These are phyloP conservation scores for Numenius arquata DNA, from an alignment of 2,113 vertebrate genomes.

Conservation along the genomic window DNA sequence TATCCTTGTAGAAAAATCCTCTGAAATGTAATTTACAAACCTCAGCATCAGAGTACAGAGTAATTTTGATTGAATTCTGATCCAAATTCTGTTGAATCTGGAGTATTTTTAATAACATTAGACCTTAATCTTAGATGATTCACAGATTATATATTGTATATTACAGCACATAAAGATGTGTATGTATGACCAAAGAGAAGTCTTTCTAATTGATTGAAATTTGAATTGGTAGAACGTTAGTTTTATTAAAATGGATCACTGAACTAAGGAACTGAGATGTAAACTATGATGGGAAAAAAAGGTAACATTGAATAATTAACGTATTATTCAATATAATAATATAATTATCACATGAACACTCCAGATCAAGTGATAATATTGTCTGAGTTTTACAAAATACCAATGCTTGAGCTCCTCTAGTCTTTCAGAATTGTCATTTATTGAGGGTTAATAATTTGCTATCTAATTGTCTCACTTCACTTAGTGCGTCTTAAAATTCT, in stretches of 20 bases:
- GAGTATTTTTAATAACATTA: not conserved
- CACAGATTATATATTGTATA: not conserved
- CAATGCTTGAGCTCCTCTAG: not conserved
- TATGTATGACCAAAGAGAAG: not conserved
- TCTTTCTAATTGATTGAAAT: not conserved
- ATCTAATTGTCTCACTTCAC: not conserved
- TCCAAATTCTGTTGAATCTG: not conserved
- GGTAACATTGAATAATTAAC: not conserved
- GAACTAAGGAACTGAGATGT: not conserved
- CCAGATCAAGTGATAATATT: not conserved
- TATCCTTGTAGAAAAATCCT: not conserved
- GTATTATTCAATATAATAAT: too few species aligned
- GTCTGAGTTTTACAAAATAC: not conserved
- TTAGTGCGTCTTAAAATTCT: not conserved
- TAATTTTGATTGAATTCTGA: too few species aligned
- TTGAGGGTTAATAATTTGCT: not conserved
- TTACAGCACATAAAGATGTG: not conserved
- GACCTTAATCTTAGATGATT: not conserved
- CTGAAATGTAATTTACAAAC: not conserved
- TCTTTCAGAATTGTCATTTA: not conserved
- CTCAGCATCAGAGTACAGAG: not conserved
- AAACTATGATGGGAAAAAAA: not conserved
- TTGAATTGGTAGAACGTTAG: not conserved
- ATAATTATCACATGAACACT: not conserved
- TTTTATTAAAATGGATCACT: not conserved